Base-by-base conservation (phyloP, 2,888 invertebrate species). In the Ennomos erosarius region DNA sequence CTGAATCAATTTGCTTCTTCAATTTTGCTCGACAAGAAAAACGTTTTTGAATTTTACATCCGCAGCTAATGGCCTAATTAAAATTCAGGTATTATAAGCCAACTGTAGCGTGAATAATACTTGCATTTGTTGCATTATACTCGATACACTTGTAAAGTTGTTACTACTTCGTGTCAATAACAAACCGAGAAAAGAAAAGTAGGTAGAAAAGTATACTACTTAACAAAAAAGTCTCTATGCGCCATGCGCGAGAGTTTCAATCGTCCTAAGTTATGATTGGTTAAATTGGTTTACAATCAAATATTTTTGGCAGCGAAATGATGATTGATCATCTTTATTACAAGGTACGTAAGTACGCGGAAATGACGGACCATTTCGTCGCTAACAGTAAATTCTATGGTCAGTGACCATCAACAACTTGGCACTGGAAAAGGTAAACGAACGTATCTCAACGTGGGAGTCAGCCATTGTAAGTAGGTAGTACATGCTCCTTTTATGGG, bases 321-420 rank as follows among this genome's bases (percentile, higher is more conserved):
- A 76, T 75, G 76, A 78, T 78, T 73, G 74, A 79, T 79, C 70
- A 69, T 70, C 59, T 70, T 70, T 67, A 60, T 62, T 58, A 50
- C 56, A 46, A 10, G 44, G 53, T 50, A 59, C 63, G 67, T 66
- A 70, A 59, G 65, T 68, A 58, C 47, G 50, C 63, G 70, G 63
- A 69, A 70, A 46, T 43, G 46, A 38, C 13, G 9, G n/a, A 50
- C 40, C 12, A 13, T 46, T 55, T 43, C n/a, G 50, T 9, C 10
- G 12, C 37, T 54, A 59, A 59, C 59, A 51, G 59, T 59, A 46
- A 50, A 26, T 34, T 42, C 39, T 38, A 53, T 47, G 37, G 53
- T 40, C 50, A 50, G 48, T 55, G 62, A 55, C 51, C 62, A 59
- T 59, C 45, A 42, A 42, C 37, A 43, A 11, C 49, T 50, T 45